Evolutionary conservation across 2,888 invertebrate species (phyloP), one percentile per base, ranked within the genome.

Genomic region (Proisotoma minuta): DNA sequence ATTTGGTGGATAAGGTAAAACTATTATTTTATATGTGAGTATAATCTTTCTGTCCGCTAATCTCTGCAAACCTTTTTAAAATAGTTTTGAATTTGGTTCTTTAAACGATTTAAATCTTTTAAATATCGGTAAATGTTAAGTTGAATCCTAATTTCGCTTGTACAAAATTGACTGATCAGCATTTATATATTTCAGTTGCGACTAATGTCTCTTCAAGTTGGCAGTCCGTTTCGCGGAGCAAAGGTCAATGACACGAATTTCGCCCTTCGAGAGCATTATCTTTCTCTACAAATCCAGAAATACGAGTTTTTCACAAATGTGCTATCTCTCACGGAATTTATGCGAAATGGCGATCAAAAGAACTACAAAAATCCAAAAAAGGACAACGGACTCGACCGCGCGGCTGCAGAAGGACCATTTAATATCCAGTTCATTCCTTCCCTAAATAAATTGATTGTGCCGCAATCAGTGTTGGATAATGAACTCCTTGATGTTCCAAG

Each of bases 301-400:
- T 76, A 78, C 22, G 80, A 82, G 73, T 80, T 83, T 66, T 83
- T 83, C 72, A 77, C 78, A 59, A 83, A 82, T 73, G 75, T 82
- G 3, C 76, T 79, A 48, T 78, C 79, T 70, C 79, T 80, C 0
- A 78, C 81, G 43, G 71, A 71, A 1, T 83, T 82, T 72, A 74
- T 78, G 34, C 77, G 78, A 54, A 77, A 77, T 61, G 71, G 78
- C 27, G 77, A 79, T 62, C 78, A 80, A 70, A 75, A 74, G 47
- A 74, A 77, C 51, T 74, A 81, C 27, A 74, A 73, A 2, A 75
- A 75, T 40, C 77, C 77, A 22, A 72, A 76, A 15, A 75, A 75
- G 22, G 79, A 80, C 56, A 77, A 78, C 57, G 76, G 62, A 4
- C 57, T 62, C n/a, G 28, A 65, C 18, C 51, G 60, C 23, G 54